A percentile compares a stretch with the other conserved stretches of the same genome.
These are phyloP conservation scores for Ibidorhyncha struthersii DNA, from an alignment of 2,113 vertebrate species.

Conservation along the genomic window DNA sequence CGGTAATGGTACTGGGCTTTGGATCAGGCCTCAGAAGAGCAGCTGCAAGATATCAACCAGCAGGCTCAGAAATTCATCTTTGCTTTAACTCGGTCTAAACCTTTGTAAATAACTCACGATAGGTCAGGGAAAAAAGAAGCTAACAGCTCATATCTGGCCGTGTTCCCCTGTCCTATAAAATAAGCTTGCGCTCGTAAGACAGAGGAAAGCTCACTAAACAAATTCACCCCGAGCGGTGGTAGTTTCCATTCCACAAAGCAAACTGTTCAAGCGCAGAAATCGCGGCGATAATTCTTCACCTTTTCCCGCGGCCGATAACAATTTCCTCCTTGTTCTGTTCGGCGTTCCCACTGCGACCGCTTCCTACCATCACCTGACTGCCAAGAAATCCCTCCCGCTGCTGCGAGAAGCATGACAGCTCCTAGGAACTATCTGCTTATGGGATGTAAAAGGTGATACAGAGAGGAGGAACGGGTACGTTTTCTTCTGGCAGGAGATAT, in stretches of 20 bases:
- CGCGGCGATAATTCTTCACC: not conserved
- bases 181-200: not conserved
- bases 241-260: not conserved
- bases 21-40: slow-evolving; percentile 17
- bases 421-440: not conserved
- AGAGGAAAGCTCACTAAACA: not conserved
- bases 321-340: not conserved
- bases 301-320: not conserved
- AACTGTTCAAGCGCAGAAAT: not conserved
- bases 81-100: slow-evolving; percentile 2
- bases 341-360: not conserved
- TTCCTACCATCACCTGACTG: not conserved
- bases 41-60: slow-evolving; percentile 34
- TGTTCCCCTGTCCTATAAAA: slow-evolving; percentile 25
- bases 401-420: not conserved
- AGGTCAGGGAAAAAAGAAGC: not conserved
- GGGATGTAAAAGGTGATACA: not conserved
- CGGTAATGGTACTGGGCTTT: not conserved
- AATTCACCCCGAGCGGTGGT: not conserved
- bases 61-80: slow-evolving; percentile 23
- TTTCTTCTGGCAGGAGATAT: not conserved
- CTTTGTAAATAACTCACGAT: slow-evolving; percentile 10
- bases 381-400: not conserved
- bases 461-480: not conserved
- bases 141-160: slow-evolving; percentile 14